phyloP scores from a whole-genome alignment of 2,888 invertebrate species.

The Metacarcinus magister region DNA sequence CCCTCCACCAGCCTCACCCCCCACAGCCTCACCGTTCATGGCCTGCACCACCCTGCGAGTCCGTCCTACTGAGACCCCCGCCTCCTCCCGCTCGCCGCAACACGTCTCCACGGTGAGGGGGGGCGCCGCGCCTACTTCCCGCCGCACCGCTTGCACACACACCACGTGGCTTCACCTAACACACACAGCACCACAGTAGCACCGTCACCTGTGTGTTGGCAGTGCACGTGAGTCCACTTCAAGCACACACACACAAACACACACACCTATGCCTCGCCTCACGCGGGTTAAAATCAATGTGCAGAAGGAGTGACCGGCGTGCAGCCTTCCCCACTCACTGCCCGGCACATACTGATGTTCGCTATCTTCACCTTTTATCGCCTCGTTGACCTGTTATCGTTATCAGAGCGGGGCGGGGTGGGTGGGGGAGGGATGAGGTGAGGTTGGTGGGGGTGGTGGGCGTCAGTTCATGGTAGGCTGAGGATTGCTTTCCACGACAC shows the following conservation, averaged over 20 bases:
- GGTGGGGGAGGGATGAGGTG: not conserved
- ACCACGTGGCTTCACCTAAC: not conserved
- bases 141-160: not conserved
- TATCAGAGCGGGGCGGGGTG: not conserved
- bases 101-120: constrained; percentile 74
- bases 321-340: not conserved
- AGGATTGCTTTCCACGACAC: not conserved
- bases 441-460: not conserved
- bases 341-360: not conserved
- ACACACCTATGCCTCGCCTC: not conserved
- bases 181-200: not conserved
- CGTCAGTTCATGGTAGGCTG: not conserved
- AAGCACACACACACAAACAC: not conserved
- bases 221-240: not conserved
- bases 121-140: not conserved
- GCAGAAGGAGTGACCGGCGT: not conserved
- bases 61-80: not conserved
- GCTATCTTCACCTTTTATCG: not conserved
- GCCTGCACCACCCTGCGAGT: constrained; percentile 21
- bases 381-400: not conserved
- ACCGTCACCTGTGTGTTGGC: constrained; percentile 5
- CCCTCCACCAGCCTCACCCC: constrained; percentile 60
- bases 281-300: not conserved
- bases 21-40: constrained; percentile 79
- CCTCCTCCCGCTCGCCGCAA: constrained; percentile 63